Evolutionary conservation across 2,888 invertebrate genomes (phyloP), one percentile per base, ranked within the genome.

Genomic region (Frankliniella fusca): DNA sequence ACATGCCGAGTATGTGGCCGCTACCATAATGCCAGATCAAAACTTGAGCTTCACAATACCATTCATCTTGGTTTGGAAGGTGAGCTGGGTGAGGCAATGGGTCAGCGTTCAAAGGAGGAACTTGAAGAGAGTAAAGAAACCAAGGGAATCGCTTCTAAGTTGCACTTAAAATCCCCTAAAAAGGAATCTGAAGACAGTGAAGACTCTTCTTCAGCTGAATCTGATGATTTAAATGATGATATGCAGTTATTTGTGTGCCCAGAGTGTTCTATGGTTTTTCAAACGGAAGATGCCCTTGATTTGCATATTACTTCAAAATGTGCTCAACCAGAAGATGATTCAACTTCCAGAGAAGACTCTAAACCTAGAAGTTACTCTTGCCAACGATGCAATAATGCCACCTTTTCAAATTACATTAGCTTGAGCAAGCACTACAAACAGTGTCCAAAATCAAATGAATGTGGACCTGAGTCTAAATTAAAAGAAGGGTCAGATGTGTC

Each of bases 21-120:
- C 20, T 91, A 91, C 85, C 91, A 91, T 85, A 91, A 91, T 84
- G 91, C 91, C 1, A 88, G 90, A 76, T 89, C 90, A 15, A 91
- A 92, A 85, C 85, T 92, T 11, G 86, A 89, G 28, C 86, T 91
- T 7, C 91, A 92, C 85, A 90, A 90, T 89, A 90, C 89, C 48
- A 91, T 91, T 79, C 91, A 92, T 85, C 89, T 90, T 3, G 85
- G 85, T 10, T 85, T 85, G 28, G 85, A 85, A 81, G 84, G 84
- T 76, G 70, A 76, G 2, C 27, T 76, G n/a, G 84, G 85, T 38
- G 83, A 84, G 11, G 65, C 81, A 12, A 83, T 83, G 27, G 49
- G 80, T 23, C 82, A 84, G 76, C 82, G 82, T 20, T 83, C 83
- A 23, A 84, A 84, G 50, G 82, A 84, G 28, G 80, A 82, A 10